Base-by-base conservation (phyloP, 2,113 vertebrate genomes). In the Grantiella picta region DNA sequence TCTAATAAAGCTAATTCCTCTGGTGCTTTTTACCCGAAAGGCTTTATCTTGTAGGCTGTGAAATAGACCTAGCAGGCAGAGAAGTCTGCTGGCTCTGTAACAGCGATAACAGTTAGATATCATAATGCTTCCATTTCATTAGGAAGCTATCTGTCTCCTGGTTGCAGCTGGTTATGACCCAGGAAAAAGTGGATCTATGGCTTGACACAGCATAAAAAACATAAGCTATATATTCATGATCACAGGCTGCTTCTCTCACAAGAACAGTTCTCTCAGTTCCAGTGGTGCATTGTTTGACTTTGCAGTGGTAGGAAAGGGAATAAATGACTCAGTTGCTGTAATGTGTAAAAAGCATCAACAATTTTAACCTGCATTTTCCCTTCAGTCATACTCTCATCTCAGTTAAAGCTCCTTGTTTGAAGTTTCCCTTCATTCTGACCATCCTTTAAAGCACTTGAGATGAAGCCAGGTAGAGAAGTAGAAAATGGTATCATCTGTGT, bases 81-180 rank as follows among this genome's bases (percentile, higher is more conserved):
- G 54, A 70, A 73, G 33, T 65, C 68, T 90, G 47, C 49, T 87
- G 86, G 56, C 61, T 89, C 78, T 84, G 19, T 79, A 89, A 76
- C 0, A 57, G 81, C 0, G 0, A 87, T 85, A 61, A 29, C 90
- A 92, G 81, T 79, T 66, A 95, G 78, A 61, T 79, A 69, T 45
- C 70, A 44, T 63, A 82, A 89, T 59, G 66, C 19, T 91, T 87
- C 73, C 57, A 82, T 90, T 91, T 87, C 89, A 80, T 91, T 91
- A 89, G 63, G 65, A 95, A 88, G 53, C 42, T 82, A 53, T 83
- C 33, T 56, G 38, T 72, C 52, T 94, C 61, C 38, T 85, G 70
- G 53, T 38, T 73, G 76, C 8, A 3, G 40, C 79, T 90, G 63
- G 50, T 88, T 93, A 66, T 47, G 68, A 83, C 76, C 80, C 68